Evolutionary conservation across 2,113 vertebrate genomes (phyloP), one percentile per base, ranked within the genome.

Genomic region (Piaya cayana): DNA sequence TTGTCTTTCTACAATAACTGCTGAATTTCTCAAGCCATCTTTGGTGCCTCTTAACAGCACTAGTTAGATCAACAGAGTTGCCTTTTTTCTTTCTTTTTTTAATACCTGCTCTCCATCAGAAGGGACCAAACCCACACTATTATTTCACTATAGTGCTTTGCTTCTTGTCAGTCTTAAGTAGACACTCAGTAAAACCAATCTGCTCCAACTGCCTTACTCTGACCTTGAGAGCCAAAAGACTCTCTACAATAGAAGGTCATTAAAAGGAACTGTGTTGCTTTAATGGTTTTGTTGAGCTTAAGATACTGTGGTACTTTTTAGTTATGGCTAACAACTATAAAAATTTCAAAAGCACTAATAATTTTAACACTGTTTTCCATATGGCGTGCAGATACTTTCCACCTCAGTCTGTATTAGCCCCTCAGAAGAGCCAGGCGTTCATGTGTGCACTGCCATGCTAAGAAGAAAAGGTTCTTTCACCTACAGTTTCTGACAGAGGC

Each of bases 311-410:
- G 14, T 45, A 17, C 56, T 80, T 93, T 60, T 43, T n/a, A 70
- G 32, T 59, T 60, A 71, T 0, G 2, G 20, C 14, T 17, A 43
- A 49, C 78, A 59, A 34, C 18, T 25, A 67, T 1, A 2, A 60
- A 60, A 89, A 71, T 68, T 92, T 62, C 10, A 71, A 74, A 83
- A 93, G 25, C 14, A 45, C 14, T 20, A 56, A 32, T 45, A n/a
- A 80, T 91, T 93, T 82, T 22, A 88, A 16, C 49, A 25, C 25
- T 3, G 4, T 59, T 56, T 74, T 62, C 79, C 23, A 14, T 22
- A 37, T 5, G 21, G 37, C 11, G 11, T 27, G 36, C 37, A 60
- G n/a, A 58, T 26, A 82, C 37, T 37, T 55, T n/a, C 67, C 70
- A 37, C n/a, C 30, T 43, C 60, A 29, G 26, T 56, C 8, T 71